Conservation (phyloP, 64 coral and sea anemone species). For the Stichodactyla helianthus region DNA sequence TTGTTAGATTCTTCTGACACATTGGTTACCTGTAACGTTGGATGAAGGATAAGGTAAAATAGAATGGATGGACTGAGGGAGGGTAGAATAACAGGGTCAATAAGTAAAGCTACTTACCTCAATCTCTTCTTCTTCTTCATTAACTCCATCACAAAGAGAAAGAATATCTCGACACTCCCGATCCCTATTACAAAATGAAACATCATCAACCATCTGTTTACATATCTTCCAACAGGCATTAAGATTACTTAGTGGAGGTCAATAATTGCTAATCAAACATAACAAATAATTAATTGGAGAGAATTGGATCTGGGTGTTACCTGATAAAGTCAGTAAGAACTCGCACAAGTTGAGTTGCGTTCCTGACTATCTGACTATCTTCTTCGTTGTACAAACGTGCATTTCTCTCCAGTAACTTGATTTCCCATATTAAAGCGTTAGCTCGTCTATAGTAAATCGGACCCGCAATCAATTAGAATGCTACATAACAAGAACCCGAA, state of each 20-base stretch:
- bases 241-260: too few species aligned
- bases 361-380: constrained; percentile 92
- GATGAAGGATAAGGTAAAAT: too few species aligned
- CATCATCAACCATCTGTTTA: neutral
- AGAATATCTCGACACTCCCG: constrained; percentile 47
- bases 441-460: constrained; percentile 54
- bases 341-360: constrained; percentile 62
- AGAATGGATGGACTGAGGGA: neutral
- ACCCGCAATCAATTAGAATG: neutral
- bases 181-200: constrained; percentile 27
- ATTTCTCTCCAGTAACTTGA: constrained; percentile 80
- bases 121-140: constrained; percentile 40
- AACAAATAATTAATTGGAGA: too few species aligned
- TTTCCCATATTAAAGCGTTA: constrained; percentile 83
- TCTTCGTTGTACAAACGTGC: constrained; percentile 88
- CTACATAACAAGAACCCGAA: too few species aligned
- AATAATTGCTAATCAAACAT: too few species aligned
- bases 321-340: constrained; percentile 76
- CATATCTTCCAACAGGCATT: too few species aligned
- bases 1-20: constrained; percentile 17
- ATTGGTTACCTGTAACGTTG: constrained; percentile 12
- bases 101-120: neutral
- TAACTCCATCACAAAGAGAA: constrained; percentile 41
- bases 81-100: neutral
- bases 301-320: constrained; percentile 4